Base-by-base conservation (phyloP, 2,113 vertebrate genomes). In the Litocranius walleri region DNA sequence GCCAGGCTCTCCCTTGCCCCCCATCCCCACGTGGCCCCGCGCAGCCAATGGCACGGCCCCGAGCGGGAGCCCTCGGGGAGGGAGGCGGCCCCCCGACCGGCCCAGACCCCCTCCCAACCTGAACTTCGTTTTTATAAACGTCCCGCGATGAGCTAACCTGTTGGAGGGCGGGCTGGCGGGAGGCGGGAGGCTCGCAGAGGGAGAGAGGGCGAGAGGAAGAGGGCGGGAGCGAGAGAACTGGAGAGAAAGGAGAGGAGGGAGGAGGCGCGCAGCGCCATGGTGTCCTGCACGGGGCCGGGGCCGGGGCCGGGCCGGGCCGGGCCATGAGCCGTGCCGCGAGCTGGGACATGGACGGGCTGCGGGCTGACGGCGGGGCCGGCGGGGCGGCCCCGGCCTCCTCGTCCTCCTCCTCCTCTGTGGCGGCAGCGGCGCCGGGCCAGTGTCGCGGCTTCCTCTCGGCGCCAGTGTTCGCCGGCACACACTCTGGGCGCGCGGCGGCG, bases 101-200 rank as follows among this genome's bases (percentile, higher is more conserved):
- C 98, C 98, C 98, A 33, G 62, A 92, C 98, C 98, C 98, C 98
- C 99, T 98, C 98, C 98, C 98, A 97, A 98, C 98, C 98, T 98
- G 98, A 98, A 98, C 98, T 99, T 99, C 98, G 98, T 98, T 98
- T 99, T 99, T 99, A 99, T 99, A 99, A 99, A 98, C 98, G 98
- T 99, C 98, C 98, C 98, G 96, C 98, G 98, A 99, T 98, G 98
- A 99, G 98, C 98, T 98, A 99, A 99, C 98, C 99, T 99, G 99
- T 98, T 98, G 98, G 97, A 98, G 98, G 97, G 97, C 98, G 96
- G 43, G 43, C 43, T 1, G 93, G 97, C 98, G 96, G 90, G 97
- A 97, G 97, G 98, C 92, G 97, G 97, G 96, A 97, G 98, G 96
- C 97, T 97, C 77, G 61, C 87, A 2, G 96, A 97, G 97, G 92